Base-by-base conservation (phyloP, 2,797 vertebrate genomes). In the Tokudaia tokunoshimensis region DNA sequence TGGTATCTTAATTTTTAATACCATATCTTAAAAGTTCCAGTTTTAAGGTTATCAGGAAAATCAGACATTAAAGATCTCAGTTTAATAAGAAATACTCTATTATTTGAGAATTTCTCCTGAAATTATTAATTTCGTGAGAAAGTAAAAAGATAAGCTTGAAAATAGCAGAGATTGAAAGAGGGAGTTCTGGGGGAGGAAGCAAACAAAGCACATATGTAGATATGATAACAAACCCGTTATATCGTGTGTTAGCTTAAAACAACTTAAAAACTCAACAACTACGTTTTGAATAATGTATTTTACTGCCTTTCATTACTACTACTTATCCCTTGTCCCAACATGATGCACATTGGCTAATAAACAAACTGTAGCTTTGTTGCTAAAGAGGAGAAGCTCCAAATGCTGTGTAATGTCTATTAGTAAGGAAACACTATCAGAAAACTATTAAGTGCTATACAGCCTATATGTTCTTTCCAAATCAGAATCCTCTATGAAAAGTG, bases 91-190 rank as follows among this genome's bases (percentile, higher is more conserved):
- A 81, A 61, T 61, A 95, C 29, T 74, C 82, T 96, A 22, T 89
- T 41, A 41, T 41, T 41, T 41, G 41, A 41, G 41, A 41, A 41
- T 96, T 84, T 94, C 76, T 83, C 15, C 13, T 63, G 92, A 94
- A 98, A 97, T 81, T 84, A 34, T 92, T 96, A 92, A 72, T 98
- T 97, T 97, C 95, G 82, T 96, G 41, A 96, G 82, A 59, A 59
- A 92, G 76, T 76, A 84, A 93, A 92, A 17, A 93, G 12, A 31
- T 81, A n/a, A 63, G 81, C 81, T 75, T 52, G 86, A 90, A 96
- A 89, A 3, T 59, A 47, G 57, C 11, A 78, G 41, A 31, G 12
- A 4, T 47, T 76, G 12, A 47, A 50, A 26, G 57, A 50, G 20
- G 31, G 20, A 26, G 20, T 34, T 37, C 74, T 50, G 13, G 31